Percentiles rank a stretch among this genome's conserved stretches.
Evolutionary conservation across 2,113 vertebrate genomes (phyloP).

Genomic region (Muntiacus reevesi): DNA sequence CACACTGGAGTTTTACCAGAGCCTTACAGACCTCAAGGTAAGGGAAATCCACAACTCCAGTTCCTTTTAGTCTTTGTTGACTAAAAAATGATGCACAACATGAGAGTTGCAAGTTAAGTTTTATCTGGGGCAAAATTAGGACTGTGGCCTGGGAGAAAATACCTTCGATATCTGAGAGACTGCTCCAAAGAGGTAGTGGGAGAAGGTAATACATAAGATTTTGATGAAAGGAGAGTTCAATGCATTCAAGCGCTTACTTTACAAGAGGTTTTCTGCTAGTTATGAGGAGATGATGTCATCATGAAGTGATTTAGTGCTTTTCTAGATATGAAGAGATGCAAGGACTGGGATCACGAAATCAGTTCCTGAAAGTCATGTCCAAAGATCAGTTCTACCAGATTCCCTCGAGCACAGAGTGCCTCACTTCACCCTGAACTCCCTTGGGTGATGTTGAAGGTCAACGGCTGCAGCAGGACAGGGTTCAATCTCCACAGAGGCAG

Average conservation of each 20-base stretch:
- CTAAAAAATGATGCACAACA: not conserved
- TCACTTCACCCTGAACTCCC: not conserved
- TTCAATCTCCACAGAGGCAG: not conserved
- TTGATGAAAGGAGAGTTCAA: not conserved
- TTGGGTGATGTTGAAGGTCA: not conserved
- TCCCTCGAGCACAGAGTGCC: not conserved
- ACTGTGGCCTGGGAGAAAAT: not conserved
- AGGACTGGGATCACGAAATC: not conserved
- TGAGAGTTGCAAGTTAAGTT: not conserved
- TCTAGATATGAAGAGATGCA: not conserved
- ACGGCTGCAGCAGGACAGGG: not conserved
- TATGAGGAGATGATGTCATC: not conserved
- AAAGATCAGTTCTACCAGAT: not conserved
- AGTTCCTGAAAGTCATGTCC: not conserved
- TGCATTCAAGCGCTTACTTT: fast-evolving
- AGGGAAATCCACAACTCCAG: not conserved
- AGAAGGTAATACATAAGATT: not conserved
- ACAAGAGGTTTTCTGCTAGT: not conserved
- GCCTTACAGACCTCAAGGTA: not conserved
- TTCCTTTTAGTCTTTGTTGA: not conserved
- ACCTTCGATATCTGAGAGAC: not conserved
- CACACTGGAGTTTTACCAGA: not conserved
- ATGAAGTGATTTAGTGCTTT: not conserved
- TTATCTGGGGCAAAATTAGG: not conserved
- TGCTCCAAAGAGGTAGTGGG: not conserved